A percentile compares a stretch with the other conserved stretches of the same genome.
phyloP scores from a whole-genome alignment of 1,140 invertebrate genomes.

The Phortica variegata region DNA sequence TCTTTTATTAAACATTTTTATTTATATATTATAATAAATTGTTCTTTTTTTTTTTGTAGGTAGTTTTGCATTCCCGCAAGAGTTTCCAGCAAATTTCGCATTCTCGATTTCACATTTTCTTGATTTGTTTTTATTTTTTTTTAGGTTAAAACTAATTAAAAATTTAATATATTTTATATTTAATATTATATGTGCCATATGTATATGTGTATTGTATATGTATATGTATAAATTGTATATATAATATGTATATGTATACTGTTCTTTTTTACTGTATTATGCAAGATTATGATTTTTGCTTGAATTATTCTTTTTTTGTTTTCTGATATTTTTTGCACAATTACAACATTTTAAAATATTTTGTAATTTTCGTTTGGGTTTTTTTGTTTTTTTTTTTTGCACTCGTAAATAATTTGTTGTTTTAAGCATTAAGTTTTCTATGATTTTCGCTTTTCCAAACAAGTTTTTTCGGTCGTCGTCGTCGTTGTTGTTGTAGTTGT shows the following conservation, averaged over 20 bases:
- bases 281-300: constrained; percentile 17
- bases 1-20: no score
- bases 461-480: constrained; percentile 35
- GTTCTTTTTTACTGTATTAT: constrained; percentile 4
- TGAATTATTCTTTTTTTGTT: constrained; percentile 24
- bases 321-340: constrained; percentile 9
- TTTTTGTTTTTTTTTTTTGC: constrained; percentile 7
- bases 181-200: constrained; percentile 29
- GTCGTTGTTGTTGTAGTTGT: constrained; percentile 41
- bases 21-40: no score
- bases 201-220: constrained; percentile 31
- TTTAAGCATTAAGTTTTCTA: no score
- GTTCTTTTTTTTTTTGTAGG: no score
- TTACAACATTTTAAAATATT: neutral
- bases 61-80: no score
- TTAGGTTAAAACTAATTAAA: constrained; percentile 2
- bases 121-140: constrained; percentile 3
- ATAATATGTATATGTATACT: constrained; percentile 29
- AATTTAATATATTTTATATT: constrained; percentile 11
- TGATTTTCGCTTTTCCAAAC: constrained; percentile 20
- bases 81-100: no score
- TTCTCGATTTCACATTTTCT: no score
- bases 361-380: constrained; percentile 11
- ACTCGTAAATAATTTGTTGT: constrained; percentile 26
- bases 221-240: constrained; percentile 19